These are phyloP conservation scores for Tetheella fluctuosa DNA, from an alignment of 2,888 invertebrate genomes.

Conservation along the genomic window DNA sequence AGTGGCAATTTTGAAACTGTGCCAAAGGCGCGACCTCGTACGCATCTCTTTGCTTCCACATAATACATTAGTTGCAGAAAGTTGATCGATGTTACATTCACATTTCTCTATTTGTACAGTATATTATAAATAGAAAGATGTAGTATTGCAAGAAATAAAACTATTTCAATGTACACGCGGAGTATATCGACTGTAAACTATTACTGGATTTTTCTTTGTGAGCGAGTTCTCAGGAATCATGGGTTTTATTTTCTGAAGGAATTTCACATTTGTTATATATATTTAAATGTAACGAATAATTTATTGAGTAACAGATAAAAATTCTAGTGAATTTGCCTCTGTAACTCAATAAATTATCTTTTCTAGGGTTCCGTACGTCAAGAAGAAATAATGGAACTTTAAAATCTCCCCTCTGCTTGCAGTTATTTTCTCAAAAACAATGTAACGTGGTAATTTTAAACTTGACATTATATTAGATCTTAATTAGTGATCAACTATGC, in stretches of 20 bases:
- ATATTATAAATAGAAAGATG: neutral
- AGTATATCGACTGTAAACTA: neutral
- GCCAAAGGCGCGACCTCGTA: slow-evolving; percentile 34
- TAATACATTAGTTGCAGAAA: slow-evolving; percentile 21
- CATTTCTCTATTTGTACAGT: neutral
- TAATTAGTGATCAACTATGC: too few species aligned
- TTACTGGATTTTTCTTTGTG: slow-evolving; percentile 5
- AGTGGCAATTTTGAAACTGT: slow-evolving; percentile 46
- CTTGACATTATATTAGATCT: too few species aligned
- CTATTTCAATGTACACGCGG: slow-evolving; percentile 1
- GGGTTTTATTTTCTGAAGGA: neutral
- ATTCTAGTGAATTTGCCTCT: too few species aligned
- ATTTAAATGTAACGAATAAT: too few species aligned
- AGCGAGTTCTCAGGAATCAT: neutral
- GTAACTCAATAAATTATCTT: too few species aligned
- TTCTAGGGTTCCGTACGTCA: too few species aligned
- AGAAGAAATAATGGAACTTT: too few species aligned
- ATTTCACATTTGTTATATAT: neutral
- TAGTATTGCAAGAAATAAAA: neutral
- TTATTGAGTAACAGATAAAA: too few species aligned
- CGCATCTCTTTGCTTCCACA: slow-evolving; percentile 12
- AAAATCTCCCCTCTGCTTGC: too few species aligned
- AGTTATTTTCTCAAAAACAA: too few species aligned
- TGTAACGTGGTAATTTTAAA: too few species aligned
- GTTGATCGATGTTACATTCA: slow-evolving; percentile 32